phyloP scores from a whole-genome alignment of 2,113 vertebrate species.

The Oplegnathus fasciatus region DNA sequence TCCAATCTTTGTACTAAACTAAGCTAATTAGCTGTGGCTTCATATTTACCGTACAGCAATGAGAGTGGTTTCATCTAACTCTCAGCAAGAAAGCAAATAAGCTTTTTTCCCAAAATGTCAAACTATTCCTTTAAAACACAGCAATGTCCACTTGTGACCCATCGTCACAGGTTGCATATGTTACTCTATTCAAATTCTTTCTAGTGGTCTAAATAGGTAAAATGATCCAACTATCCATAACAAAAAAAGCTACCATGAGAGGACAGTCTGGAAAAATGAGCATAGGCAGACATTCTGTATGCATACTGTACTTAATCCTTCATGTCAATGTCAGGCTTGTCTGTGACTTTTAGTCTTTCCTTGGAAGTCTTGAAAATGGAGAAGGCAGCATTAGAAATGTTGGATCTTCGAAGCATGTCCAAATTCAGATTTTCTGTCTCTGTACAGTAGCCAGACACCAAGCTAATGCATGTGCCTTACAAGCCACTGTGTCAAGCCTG shows the following conservation, averaged over 20 bases:
- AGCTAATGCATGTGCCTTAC: slow-evolving; percentile 19
- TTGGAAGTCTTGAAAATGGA: slow-evolving; percentile 30
- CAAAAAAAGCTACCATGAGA: not conserved
- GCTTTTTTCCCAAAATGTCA: not conserved
- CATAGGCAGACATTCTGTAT: slow-evolving; percentile 1
- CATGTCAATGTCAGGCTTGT: slow-evolving; percentile 41
- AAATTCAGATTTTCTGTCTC: slow-evolving; percentile 47
- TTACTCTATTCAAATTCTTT: not conserved
- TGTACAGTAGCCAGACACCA: slow-evolving; percentile 34
- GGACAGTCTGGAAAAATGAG: not conserved
- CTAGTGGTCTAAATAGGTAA: not conserved
- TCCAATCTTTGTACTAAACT: not conserved
- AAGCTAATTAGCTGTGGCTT: not conserved
- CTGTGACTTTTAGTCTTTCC: slow-evolving; percentile 39
- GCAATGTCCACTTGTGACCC: not conserved
- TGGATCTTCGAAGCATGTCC: slow-evolving; percentile 49
- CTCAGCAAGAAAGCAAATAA: not conserved
- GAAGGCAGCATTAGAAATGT: slow-evolving; percentile 30
- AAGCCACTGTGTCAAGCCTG: slow-evolving; percentile 18
- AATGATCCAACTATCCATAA: not conserved
- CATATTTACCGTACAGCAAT: not conserved
- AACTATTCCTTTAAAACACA: not conserved
- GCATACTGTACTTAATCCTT: slow-evolving; percentile 37
- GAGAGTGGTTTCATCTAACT: not conserved
- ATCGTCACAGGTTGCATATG: not conserved